Percentiles rank a stretch among this genome's conserved stretches.
These are phyloP conservation scores for Promerops cafer DNA, from an alignment of 2,113 vertebrate genomes.

Conservation along the genomic window DNA sequence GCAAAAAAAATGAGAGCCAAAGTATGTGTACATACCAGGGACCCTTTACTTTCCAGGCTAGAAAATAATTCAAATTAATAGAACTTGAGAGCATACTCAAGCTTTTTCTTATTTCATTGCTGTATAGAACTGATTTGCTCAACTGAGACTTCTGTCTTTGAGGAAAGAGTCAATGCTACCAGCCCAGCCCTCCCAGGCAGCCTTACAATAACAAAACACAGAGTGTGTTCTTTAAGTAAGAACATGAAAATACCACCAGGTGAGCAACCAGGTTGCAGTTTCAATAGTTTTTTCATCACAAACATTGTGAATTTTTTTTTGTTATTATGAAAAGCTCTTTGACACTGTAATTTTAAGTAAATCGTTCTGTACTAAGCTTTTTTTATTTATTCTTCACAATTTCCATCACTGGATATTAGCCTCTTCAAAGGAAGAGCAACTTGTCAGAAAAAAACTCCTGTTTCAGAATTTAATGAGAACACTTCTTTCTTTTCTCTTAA, in stretches of 20 bases:
- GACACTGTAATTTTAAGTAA: slow-evolving; percentile 9
- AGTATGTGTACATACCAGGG: not conserved
- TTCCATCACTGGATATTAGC: not conserved
- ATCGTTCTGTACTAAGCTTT: slow-evolving; percentile 8
- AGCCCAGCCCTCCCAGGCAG: not conserved
- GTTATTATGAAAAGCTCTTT: slow-evolving; percentile 29
- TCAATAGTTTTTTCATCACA: slow-evolving; percentile 26
- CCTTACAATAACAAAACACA: not conserved
- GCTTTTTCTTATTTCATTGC: not conserved
- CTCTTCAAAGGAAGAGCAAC: slow-evolving; percentile 41
- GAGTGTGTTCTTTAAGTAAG: not conserved
- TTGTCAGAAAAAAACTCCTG: slow-evolving; percentile 17
- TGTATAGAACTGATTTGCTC: slow-evolving; percentile 5
- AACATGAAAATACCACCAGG: slow-evolving; percentile 35
- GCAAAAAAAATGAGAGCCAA: not conserved
- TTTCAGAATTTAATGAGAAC: slow-evolving; percentile 67
- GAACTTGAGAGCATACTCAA: not conserved
- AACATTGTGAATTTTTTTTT: not conserved
- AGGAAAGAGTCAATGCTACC: not conserved
- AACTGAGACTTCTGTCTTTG: not conserved
- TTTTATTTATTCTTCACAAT: slow-evolving; percentile 26
- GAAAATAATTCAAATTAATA: not conserved
- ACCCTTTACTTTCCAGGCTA: not conserved
- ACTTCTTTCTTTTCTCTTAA: slow-evolving; percentile 67
- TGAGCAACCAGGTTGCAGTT: slow-evolving; percentile 36